Evolutionary conservation across 2,797 vertebrate species (phyloP).

Genomic region (Trachops cirrhosus): DNA sequence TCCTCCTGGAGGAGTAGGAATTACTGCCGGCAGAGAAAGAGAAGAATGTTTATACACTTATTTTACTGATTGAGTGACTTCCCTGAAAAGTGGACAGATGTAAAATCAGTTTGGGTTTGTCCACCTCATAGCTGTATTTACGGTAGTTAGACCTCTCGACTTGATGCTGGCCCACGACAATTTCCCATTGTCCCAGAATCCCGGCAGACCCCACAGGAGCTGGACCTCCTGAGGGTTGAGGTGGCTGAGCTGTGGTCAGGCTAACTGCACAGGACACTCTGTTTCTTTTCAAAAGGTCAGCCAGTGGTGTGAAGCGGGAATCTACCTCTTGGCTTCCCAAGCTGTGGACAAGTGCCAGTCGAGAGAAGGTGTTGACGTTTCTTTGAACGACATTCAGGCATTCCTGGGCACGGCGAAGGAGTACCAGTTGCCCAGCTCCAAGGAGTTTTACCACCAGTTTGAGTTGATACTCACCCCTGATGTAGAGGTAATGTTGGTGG

Average conservation of each 20-base stretch:
- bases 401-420: conserved; percentile 90
- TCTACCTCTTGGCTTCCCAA: conserved; percentile 96
- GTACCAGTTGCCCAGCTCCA: conserved; percentile 88
- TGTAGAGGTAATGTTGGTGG: conserved; percentile 86
- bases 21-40: background rate
- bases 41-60: background rate
- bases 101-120: background rate
- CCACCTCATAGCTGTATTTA: background rate
- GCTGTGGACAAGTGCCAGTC: conserved; percentile 97
- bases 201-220: background rate
- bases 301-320: conserved; percentile 95
- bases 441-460: conserved; percentile 93
- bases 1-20: background rate
- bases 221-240: background rate
- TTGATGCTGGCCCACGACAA: background rate
- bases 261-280: background rate
- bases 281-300: conserved; percentile 86
- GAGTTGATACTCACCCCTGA: conserved; percentile 90
- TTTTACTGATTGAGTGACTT: background rate
- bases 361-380: conserved; percentile 94
- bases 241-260: background rate
- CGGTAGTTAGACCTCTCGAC: background rate
- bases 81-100: background rate
- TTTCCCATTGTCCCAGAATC: background rate
- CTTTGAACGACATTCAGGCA: conserved; percentile 90